phyloP scores from a whole-genome alignment of 1,140 invertebrate species.

The Lysiphlebus fabarum region DNA sequence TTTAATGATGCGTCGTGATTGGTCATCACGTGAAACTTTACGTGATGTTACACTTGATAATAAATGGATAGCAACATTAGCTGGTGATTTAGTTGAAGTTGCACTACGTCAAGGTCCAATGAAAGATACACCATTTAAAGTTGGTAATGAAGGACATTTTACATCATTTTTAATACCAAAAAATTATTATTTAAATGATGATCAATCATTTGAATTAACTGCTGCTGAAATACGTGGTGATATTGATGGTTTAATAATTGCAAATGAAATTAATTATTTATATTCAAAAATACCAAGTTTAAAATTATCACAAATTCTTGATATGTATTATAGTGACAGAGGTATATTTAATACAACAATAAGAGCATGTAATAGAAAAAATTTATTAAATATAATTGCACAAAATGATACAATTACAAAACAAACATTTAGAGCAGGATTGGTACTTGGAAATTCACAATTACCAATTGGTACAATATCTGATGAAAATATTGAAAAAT shows the following conservation, averaged over 20 bases:
- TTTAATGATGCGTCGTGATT: conserved; percentile 48
- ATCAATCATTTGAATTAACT: conserved; percentile 63
- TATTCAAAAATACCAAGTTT: conserved; percentile 47
- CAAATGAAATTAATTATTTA: conserved; percentile 54
- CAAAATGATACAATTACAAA: conserved; percentile 37
- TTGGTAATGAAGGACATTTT: conserved; percentile 70
- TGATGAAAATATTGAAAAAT: conserved; percentile 23
- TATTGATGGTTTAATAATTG: conserved; percentile 73
- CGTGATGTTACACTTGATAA: conserved; percentile 32
- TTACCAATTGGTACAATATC: conserved; percentile 29
- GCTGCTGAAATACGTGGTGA: conserved; percentile 73
- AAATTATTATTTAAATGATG: conserved; percentile 67
- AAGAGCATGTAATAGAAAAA: conserved; percentile 67
- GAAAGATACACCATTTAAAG: conserved; percentile 36
- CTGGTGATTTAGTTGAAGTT: conserved; percentile 67
- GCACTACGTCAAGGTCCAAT: conserved; percentile 64
- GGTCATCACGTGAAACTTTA: conserved; percentile 17
- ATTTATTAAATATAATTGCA: conserved; percentile 55
- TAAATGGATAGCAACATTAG: conserved; percentile 44
- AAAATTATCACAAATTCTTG: conserved; percentile 69
- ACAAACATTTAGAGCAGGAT: conserved; percentile 33
- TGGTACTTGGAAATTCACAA: conserved; percentile 27
- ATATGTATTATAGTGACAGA: conserved; percentile 71
- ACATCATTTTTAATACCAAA: conserved; percentile 65
- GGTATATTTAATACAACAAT: conserved; percentile 62